Evolutionary conservation across 2,797 vertebrate genomes (phyloP), one percentile per base, ranked within the genome.

Genomic region (Vireo griseus): DNA sequence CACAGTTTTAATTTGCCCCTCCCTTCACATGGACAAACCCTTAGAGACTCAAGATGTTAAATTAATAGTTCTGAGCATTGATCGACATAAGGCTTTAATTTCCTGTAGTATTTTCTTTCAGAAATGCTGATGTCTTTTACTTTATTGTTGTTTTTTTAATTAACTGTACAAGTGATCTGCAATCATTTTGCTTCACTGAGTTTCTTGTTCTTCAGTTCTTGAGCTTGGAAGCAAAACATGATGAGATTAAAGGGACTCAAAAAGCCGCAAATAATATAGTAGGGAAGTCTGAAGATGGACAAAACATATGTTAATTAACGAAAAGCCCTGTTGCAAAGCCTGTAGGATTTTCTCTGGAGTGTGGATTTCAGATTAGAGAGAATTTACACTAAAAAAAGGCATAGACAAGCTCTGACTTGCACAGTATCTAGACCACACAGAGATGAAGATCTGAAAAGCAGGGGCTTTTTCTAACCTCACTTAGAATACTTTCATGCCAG

Each of bases 41-140:
- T 78, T 31, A 50, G 95, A 95, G 92, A 63, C 58, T 73, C 62
- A 81, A 26, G 24, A 66, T 94, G 79, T 90, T 96, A 81, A 95
- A 92, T 96, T 83, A 95, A 90, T 91, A 83, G 63, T 73, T 88
- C 66, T 81, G 66, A 93, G 42, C 76, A 39, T 45, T 94, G 95
- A 95, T 95, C 90, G 92, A 58, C 87, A 94, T 62, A 44, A 93
- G 95, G 94, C 73, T 96, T 97, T 94, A 69, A 96, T 97, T 96
- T 96, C 94, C 94, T 94, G 94, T 37, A 62, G 59, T 59, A 37
- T 84, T 92, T 95, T 86, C 55, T 89, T 90, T 91, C 87, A 91
- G 76, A 96, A 94, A 90, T 67, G 80, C 83, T 95, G 72, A 86
- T 94, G 71, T 48, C 40, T 92, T 77, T 85, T 66, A 31, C 45